Evolutionary conservation across 2,888 invertebrate species (phyloP).

Genomic region (Euplexia lucipara): DNA sequence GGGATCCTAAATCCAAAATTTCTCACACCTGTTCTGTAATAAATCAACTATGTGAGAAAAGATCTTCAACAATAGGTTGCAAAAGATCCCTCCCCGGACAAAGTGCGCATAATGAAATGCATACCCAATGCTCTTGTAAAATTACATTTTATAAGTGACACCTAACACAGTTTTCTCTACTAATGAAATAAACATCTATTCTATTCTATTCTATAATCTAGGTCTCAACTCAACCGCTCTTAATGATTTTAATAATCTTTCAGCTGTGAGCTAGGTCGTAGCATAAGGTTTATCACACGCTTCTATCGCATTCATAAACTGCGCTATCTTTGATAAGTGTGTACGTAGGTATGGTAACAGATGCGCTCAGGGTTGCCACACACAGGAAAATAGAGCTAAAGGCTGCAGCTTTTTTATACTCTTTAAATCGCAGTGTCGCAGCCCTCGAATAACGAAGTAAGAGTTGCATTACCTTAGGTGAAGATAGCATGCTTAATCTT

Average conservation of each 20-base stretch:
- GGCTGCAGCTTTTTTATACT: neutral
- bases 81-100: too few species aligned
- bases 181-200: too few species aligned
- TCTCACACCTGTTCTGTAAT: too few species aligned
- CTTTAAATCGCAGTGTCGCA: neutral
- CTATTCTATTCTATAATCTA: neutral
- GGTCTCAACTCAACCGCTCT: neutral
- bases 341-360: conserved; percentile 44
- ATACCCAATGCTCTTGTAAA: too few species aligned
- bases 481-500: too few species aligned
- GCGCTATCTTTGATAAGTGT: conserved; percentile 60
- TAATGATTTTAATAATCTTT: conserved; percentile 23
- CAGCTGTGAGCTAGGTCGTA: conserved; percentile 1
- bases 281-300: conserved; percentile 33
- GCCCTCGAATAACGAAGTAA: neutral
- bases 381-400: neutral
- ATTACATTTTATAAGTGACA: too few species aligned
- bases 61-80: too few species aligned
- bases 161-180: too few species aligned
- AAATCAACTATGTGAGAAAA: too few species aligned
- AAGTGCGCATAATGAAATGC: too few species aligned
- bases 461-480: too few species aligned
- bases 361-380: conserved; percentile 44
- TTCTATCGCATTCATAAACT: conserved; percentile 51
- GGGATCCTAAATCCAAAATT: too few species aligned